These are phyloP conservation scores for Drosophila monieri DNA, from an alignment of 2,888 invertebrate species.

Conservation along the genomic window DNA sequence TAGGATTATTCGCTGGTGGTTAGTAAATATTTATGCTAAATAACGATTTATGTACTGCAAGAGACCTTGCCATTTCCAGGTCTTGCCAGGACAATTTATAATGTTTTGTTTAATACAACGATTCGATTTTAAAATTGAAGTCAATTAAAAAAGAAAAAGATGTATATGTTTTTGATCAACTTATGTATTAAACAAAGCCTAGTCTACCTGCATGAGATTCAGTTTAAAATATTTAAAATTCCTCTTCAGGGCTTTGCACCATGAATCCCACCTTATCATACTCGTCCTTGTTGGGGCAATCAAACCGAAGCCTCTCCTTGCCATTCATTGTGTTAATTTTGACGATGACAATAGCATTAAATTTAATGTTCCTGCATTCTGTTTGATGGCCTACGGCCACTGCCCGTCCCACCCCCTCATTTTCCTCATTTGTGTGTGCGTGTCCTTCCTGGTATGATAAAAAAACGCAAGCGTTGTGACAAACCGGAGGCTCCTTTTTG, in stretches of 20 bases:
- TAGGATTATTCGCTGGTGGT: conserved; percentile 14
- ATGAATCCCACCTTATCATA: conserved; percentile 6
- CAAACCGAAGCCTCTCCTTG: conserved; percentile 4
- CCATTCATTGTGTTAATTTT: conserved; percentile 43
- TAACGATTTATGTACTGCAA: background rate
- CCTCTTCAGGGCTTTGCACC: background rate
- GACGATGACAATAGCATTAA: conserved; percentile 38
- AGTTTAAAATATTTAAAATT: background rate
- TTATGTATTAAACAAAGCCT: no score
- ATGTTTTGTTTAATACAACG: background rate
- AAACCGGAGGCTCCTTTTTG: conserved; percentile 23
- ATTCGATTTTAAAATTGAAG: no score
- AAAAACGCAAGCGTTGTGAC: conserved; percentile 41
- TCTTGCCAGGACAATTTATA: background rate
- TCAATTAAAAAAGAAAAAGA: no score
- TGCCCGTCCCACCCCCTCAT: background rate
- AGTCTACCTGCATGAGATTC: background rate
- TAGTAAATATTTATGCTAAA: conserved; percentile 13
- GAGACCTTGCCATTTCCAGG: background rate
- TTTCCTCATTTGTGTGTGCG: conserved; percentile 44
- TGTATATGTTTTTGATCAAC: no score
- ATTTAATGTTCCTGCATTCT: conserved; percentile 40
- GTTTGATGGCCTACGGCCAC: conserved; percentile 15
- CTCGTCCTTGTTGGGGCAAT: conserved; percentile 13
- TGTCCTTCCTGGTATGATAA: conserved; percentile 59